Evolutionary conservation across 2,113 vertebrate species (phyloP).

Genomic region (Eupsittula cactorum): DNA sequence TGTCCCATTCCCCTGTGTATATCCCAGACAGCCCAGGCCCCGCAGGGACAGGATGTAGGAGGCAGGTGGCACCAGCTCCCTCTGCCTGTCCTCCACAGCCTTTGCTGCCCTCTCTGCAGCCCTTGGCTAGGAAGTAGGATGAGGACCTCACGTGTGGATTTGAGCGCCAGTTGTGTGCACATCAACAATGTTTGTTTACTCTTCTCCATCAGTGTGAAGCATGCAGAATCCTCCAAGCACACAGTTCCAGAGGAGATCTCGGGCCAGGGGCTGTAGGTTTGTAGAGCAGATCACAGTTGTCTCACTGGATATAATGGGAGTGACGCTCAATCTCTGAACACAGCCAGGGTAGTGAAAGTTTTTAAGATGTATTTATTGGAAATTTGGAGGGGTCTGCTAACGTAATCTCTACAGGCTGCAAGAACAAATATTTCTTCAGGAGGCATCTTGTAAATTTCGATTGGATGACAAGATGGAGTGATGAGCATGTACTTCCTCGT

Average conservation of each 20-base stretch:
- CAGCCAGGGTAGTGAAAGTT: not conserved
- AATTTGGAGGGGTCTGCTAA: not conserved
- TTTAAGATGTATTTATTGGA: not conserved
- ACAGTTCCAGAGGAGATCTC: not conserved
- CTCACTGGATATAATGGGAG: not conserved
- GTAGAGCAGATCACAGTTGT: rapidly evolving
- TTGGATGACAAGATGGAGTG: rapidly evolving
- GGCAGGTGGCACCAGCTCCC: not conserved
- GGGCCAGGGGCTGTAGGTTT: not conserved
- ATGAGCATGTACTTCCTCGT: rapidly evolving
- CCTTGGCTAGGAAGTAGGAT: not conserved
- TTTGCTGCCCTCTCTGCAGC: not conserved
- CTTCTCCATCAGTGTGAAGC: not conserved
- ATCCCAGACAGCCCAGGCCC: not conserved
- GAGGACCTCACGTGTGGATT: rapidly evolving
- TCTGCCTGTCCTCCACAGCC: not conserved
- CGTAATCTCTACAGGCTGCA: not conserved
- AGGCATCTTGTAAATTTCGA: not conserved
- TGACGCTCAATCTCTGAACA: not conserved
- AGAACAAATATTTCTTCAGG: not conserved
- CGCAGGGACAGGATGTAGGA: not conserved
- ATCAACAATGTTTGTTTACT: rapidly evolving
- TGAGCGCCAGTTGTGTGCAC: rapidly evolving
- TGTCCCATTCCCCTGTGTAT: rapidly evolving
- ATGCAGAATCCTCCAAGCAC: not conserved